Evolutionary conservation across 2,888 invertebrate genomes (phyloP).

Genomic region (Atherix ibis): DNA sequence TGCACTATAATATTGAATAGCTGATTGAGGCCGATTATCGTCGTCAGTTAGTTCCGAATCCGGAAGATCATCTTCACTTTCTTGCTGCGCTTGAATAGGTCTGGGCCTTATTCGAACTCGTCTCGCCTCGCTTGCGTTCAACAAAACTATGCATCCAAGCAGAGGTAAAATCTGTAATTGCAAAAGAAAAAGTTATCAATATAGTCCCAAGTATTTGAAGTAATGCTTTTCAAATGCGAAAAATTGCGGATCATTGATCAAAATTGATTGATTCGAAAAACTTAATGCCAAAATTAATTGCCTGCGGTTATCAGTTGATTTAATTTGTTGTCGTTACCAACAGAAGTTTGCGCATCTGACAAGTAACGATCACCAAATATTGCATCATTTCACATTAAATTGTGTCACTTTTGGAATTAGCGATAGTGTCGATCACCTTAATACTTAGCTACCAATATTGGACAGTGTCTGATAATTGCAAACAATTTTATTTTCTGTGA

Average conservation of each 20-base stretch:
- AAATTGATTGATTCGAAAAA: neutral
- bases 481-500: no score
- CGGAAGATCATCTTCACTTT: constrained; percentile 14
- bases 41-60: constrained; percentile 32
- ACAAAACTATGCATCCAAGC: constrained; percentile 7
- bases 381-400: no score
- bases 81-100: constrained; percentile 7
- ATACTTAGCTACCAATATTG: no score
- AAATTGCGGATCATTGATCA: neutral
- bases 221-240: no score
- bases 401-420: no score
- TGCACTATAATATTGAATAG: constrained; percentile 32
- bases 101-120: constrained; percentile 35
- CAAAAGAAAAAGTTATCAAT: constrained; percentile 3
- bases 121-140: constrained; percentile 8
- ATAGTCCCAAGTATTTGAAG: neutral
- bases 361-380: no score
- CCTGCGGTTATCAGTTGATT: neutral
- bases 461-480: no score
- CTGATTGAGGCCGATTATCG: constrained; percentile 26
- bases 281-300: no score
- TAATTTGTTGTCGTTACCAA: no score
- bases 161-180: constrained; percentile 10
- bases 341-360: no score
- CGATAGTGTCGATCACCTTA: no score